Evolutionary conservation across 1,140 invertebrate species (phyloP).

Genomic region (Drosophila pachea): DNA sequence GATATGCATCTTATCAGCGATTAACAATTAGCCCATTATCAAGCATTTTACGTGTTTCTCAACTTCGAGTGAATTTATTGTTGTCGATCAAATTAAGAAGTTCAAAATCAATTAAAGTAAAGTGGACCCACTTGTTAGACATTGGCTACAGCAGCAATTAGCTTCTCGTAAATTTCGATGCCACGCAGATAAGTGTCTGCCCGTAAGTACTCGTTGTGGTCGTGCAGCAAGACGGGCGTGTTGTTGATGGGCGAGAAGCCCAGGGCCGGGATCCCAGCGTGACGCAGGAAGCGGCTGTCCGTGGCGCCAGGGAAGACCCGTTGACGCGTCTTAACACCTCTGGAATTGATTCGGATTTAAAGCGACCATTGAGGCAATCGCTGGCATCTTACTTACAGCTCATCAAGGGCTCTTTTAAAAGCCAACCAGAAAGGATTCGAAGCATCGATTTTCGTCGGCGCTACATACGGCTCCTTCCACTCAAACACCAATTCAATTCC

Average conservation of each 20-base stretch:
- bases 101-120: slow-evolving; percentile 79
- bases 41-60: neutral
- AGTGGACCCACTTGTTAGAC: slow-evolving; percentile 80
- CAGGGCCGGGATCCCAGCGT: slow-evolving; percentile 79
- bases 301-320: slow-evolving; percentile 90
- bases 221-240: slow-evolving; percentile 85
- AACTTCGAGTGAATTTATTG: neutral
- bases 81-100: neutral
- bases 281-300: slow-evolving; percentile 86
- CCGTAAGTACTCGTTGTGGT: slow-evolving; percentile 87
- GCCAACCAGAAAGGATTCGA: slow-evolving; percentile 90
- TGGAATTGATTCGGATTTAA: slow-evolving; percentile 1
- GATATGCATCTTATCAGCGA: slow-evolving; percentile 81
- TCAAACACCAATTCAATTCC: slow-evolving; percentile 87
- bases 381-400: slow-evolving; percentile 78
- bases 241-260: slow-evolving; percentile 88
- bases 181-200: slow-evolving; percentile 84
- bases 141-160: slow-evolving; percentile 82
- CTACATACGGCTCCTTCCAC: slow-evolving; percentile 82
- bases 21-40: slow-evolving; percentile 24
- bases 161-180: slow-evolving; percentile 84
- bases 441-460: slow-evolving; percentile 84
- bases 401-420: slow-evolving; percentile 82
- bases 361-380: neutral
- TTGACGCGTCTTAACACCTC: slow-evolving; percentile 81